phyloP scores from a whole-genome alignment of 2,888 invertebrate genomes.

The Tinea semifulvella region DNA sequence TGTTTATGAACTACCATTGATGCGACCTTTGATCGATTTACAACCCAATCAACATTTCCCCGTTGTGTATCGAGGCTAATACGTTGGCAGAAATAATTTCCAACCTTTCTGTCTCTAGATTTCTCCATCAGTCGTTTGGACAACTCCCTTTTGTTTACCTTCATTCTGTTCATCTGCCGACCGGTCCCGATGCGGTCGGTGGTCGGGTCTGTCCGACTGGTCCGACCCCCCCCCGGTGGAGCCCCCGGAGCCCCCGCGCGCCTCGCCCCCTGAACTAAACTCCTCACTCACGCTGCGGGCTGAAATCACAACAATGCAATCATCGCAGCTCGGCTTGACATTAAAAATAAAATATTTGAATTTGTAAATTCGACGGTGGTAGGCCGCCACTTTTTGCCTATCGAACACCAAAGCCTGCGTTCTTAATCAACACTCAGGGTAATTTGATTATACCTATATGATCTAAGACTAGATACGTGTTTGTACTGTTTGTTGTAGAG shows the following conservation, averaged over 20 bases:
- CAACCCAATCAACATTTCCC: background rate
- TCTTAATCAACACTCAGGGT: too few species aligned
- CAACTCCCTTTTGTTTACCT: slow-evolving; percentile 69
- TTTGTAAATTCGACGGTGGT: too few species aligned
- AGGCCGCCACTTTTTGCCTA: too few species aligned
- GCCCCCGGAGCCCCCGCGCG: slow-evolving; percentile 84
- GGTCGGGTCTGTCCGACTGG: slow-evolving; percentile 58
- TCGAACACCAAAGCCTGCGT: too few species aligned
- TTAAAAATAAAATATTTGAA: too few species aligned
- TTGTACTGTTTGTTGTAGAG: too few species aligned
- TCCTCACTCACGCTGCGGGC: slow-evolving; percentile 97
- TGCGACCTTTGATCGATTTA: background rate
- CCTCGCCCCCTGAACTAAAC: slow-evolving; percentile 95
- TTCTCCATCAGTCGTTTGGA: too few species aligned
- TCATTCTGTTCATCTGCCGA: slow-evolving; percentile 94
- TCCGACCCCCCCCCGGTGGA: slow-evolving; percentile 58
- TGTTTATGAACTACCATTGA: background rate
- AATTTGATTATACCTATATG: too few species aligned
- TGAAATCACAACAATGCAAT: slow-evolving; percentile 50
- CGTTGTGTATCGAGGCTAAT: too few species aligned
- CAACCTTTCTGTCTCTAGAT: too few species aligned
- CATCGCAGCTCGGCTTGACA: background rate
- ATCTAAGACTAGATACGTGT: too few species aligned
- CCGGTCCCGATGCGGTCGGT: slow-evolving; percentile 69
- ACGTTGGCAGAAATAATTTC: too few species aligned